Base-by-base conservation (phyloP, 2,113 vertebrate genomes). In the Blennius ocellaris region DNA sequence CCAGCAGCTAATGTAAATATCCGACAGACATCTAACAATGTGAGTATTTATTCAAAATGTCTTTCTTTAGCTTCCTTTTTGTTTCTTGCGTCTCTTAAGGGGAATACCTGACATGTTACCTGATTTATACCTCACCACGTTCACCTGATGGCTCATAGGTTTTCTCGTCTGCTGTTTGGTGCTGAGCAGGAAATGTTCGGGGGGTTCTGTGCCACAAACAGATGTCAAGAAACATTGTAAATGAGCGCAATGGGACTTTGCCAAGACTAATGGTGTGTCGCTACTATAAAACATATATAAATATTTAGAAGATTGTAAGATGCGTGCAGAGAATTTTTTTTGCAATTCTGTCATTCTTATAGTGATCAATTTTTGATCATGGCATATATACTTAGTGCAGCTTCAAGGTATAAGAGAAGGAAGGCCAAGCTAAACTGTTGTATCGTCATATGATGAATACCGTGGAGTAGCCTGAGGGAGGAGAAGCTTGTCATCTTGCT, bases 401-500 rank as follows among this genome's bases (percentile, higher is more conserved):
- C 9, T 63, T 65, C 7, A 70, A 44, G 41, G 21, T 38, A 15
- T 38, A 49, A 43, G 5, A 61, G 12, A 14, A 37, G 2, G 7
- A 6, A 47, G 56, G 63, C 9, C 5, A 40, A 49, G 51, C 5
- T 11, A 61, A 14, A 39, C 30, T 10, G 11, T 43, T 45, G 50
- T 50, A 30, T 2, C 2, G 68, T 17, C 38, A 49, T 60, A 38
- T 17, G 0, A 17, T 17, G 8, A 16, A 49, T 51, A 40, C 53
- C 47, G 63, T 39, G 11, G n/a, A 45, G 49, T 55, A 21, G 68
- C 56, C 45, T 62, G 55, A 64, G 68, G 55, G 50, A 36, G 53
- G 38, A 78, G 39, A 4, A 1, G 54, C 44, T 14, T 74, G 49
- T 65, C 43, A 79, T 75, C 55, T 44, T 36, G 16, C 48, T 55